Percentiles rank a stretch among this genome's conserved stretches.
Evolutionary conservation across 1,140 invertebrate genomes (phyloP).

Genomic region (Whitmania pigra): DNA sequence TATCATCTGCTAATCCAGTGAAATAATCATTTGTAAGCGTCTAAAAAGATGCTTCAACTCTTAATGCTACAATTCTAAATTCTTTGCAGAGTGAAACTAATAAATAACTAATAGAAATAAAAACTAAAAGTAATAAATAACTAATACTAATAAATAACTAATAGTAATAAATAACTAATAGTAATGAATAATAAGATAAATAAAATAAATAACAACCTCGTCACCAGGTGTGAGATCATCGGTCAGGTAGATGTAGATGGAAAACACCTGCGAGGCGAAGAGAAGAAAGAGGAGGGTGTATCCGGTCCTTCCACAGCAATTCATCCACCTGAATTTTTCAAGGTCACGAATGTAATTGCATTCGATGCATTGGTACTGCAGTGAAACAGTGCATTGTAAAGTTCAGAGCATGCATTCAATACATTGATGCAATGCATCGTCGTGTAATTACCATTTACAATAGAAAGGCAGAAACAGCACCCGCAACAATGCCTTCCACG

Average conservation of each 20-base stretch:
- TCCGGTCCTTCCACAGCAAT: neutral
- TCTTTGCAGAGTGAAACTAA: no score
- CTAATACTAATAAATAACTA: no score
- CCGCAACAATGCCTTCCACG: slow-evolving; percentile 61
- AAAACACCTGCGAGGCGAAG: slow-evolving; percentile 61
- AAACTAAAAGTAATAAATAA: no score
- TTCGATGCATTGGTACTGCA: neutral
- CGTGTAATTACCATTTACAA: slow-evolving; percentile 50
- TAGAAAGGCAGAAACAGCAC: slow-evolving; percentile 68
- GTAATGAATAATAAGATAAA: no score
- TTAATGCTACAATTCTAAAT: no score
- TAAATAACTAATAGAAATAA: no score
- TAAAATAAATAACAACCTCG: slow-evolving; percentile 30
- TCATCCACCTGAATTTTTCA: neutral
- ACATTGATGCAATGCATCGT: neutral
- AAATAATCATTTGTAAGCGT: no score
- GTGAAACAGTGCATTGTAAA: no score
- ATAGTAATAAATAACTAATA: no score
- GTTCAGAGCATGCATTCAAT: no score
- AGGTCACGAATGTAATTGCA: neutral
- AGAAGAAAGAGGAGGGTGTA: slow-evolving; percentile 53
- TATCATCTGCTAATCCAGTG: no score
- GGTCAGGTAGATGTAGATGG: slow-evolving; percentile 50
- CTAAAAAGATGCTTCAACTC: no score
- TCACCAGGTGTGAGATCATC: neutral